Conservation (phyloP, 2,888 invertebrate species). For the Drosophila quinaria region DNA sequence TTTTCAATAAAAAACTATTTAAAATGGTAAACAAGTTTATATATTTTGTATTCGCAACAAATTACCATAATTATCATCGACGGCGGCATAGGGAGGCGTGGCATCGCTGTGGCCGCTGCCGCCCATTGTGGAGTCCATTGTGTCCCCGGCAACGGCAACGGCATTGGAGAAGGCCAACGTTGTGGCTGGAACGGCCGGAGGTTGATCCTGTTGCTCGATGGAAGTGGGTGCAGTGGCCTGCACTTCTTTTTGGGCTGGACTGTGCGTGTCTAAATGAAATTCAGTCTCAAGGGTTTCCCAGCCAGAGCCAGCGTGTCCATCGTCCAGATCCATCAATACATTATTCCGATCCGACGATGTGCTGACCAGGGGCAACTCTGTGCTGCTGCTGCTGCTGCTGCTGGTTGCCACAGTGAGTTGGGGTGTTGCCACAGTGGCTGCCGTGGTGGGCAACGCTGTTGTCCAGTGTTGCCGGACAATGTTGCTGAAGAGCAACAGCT, state of each 20-base stretch:
- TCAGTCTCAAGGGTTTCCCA: constrained; percentile 78
- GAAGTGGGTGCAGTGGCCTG: constrained; percentile 75
- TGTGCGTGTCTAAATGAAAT: constrained; percentile 58
- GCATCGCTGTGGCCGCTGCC: constrained; percentile 66
- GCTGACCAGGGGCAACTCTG: constrained; percentile 22
- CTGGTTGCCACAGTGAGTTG: constrained; percentile 26
- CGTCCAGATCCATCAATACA: constrained; percentile 57
- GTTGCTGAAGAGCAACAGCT: constrained; percentile 74
- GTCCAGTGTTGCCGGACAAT: constrained; percentile 71
- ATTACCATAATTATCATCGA: constrained; percentile 83
- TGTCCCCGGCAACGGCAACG: constrained; percentile 66
- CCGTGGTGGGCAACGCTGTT: constrained; percentile 59
- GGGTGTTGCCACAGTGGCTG: constrained; percentile 13
- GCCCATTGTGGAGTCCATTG: constrained; percentile 38
- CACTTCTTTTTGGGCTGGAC: constrained; percentile 21
- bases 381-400: constrained; percentile 37
- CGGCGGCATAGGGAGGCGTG: constrained; percentile 82
- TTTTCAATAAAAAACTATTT: no score
- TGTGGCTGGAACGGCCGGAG: constrained; percentile 77
- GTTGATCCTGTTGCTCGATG: constrained; percentile 83
- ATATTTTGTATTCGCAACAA: constrained; percentile 13
- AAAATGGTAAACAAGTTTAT: no score
- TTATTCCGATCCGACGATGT: constrained; percentile 33
- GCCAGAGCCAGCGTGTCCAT: constrained; percentile 52
- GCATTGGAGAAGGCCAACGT: constrained; percentile 80